Conservation (phyloP, 2,888 invertebrate genomes). For the Drosophila tanythrix region DNA sequence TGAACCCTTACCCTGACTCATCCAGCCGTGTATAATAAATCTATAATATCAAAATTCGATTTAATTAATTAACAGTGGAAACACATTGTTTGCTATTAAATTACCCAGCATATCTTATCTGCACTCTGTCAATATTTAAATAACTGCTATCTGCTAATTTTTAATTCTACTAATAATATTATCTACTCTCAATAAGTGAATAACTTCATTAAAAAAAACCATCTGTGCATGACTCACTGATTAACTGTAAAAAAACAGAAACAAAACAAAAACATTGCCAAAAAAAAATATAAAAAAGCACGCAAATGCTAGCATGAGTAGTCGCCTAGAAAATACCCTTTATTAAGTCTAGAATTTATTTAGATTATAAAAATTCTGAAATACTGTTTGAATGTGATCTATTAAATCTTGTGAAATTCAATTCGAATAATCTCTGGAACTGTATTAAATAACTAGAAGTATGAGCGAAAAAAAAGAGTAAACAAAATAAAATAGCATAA, state of each 20-base stretch:
- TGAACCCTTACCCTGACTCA: constrained; percentile 83
- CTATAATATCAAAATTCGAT: constrained; percentile 55
- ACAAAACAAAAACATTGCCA: constrained; percentile 19
- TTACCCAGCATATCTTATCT: constrained; percentile 22
- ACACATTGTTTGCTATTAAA: background rate
- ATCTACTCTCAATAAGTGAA: background rate
- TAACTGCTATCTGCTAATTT: background rate
- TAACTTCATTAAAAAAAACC: background rate
- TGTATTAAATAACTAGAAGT: background rate
- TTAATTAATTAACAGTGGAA: background rate
- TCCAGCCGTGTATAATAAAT: constrained; percentile 84
- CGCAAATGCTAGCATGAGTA: too few relatives aligned
- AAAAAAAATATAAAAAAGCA: background rate
- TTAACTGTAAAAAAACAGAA: constrained; percentile 28
- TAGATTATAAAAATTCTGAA: background rate
- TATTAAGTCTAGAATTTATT: background rate
- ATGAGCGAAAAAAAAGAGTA: too few relatives aligned
- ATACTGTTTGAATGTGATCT: background rate
- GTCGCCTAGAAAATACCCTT: constrained; percentile 25
- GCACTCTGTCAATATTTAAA: background rate
- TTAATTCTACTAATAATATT: too few relatives aligned
- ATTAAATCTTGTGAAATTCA: background rate
- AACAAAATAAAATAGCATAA: background rate
- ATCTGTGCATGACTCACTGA: constrained; percentile 47
- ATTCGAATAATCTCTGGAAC: background rate